phyloP scores from a whole-genome alignment of 2,113 vertebrate genomes.

The Passer domesticus region DNA sequence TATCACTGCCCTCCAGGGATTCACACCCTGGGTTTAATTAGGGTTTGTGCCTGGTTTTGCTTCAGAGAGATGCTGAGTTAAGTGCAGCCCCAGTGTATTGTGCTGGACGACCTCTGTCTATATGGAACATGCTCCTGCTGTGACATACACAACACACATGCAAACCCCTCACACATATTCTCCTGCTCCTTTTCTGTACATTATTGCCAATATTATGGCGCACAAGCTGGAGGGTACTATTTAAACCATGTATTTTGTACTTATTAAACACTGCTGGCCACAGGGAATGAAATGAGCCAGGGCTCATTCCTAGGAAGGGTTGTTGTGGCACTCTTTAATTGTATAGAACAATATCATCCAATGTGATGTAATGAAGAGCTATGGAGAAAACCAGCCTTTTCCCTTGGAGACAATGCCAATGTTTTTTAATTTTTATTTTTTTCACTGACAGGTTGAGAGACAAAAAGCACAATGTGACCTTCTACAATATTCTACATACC shows the following conservation, averaged over 20 bases:
- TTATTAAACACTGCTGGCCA: constrained; percentile 42
- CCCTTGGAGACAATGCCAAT: not conserved
- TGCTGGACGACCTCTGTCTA: not conserved
- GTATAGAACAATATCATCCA: constrained; percentile 22
- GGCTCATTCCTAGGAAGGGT: not conserved
- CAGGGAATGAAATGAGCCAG: constrained; percentile 25
- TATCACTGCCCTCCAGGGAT: constrained; percentile 42
- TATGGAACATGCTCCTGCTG: not conserved
- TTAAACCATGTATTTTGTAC: constrained; percentile 30
- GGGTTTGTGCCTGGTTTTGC: constrained; percentile 41
- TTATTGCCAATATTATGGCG: not conserved
- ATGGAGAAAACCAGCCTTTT: not conserved
- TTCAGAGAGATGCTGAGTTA: constrained; percentile 25
- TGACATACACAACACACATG: not conserved
- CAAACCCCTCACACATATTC: not conserved
- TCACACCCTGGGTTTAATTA: constrained; percentile 53
- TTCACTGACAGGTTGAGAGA: not conserved
- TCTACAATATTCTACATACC: not conserved
- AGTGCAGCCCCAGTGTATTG: not conserved
- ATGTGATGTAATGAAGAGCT: constrained; percentile 27
- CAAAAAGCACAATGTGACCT: not conserved
- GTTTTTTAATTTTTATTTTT: constrained; percentile 39
- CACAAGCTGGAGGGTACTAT: constrained; percentile 26
- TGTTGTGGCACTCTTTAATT: constrained; percentile 7
- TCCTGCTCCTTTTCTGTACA: not conserved